Evolutionary conservation across 2,113 vertebrate genomes (phyloP), one percentile per base, ranked within the genome.

Genomic region (Ondatra zibethicus): DNA sequence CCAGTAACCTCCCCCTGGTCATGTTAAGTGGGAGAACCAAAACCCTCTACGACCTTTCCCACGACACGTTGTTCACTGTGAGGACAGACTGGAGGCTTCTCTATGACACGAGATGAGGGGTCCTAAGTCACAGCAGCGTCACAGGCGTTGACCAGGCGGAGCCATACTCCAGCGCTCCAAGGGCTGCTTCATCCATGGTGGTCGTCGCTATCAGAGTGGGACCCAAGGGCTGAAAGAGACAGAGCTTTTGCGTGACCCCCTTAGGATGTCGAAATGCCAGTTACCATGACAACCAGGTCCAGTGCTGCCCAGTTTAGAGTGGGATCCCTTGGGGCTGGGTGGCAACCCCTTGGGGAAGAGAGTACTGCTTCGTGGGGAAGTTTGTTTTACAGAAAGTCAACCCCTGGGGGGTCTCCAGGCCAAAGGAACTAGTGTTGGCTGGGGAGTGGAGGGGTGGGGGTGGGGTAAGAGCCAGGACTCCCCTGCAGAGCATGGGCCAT

Each of bases 101-200:
- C 29, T 50, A 0, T 19, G 5, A 55, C 31, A 31, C 3, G 9
- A 73, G 52, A 11, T 0, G 19, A 36, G 27, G 9, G 0, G 0
- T 29, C 1, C 2, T 4, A 1, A 66, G 58, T 19, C 58, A n/a
- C 33, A 2, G 55, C 0, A 4, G 39, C 23, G 31, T 14, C 76
- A 1, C 1, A 7, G 58, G 42, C 39, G 0, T 1, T 29, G 17
- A 0, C 1, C 16, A 7, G 1, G 45, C 10, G 70, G 89, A 88
- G 36, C 31, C 9, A 47, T n/a, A 23, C 12, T 17, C 13, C 6
- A 1, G 7, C 7, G 0, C 36, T 19, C 14, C 13, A 0, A 82
- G 29, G 33, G 42, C 23, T 3, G 31, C 91, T 50, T 47, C 2
- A 5, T 7, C 13, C 2, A 23, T 4, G 27, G 55, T 21, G 1